Evolutionary conservation across 2,797 vertebrate species (phyloP).

Genomic region (Gymnoscopelus braueri): DNA sequence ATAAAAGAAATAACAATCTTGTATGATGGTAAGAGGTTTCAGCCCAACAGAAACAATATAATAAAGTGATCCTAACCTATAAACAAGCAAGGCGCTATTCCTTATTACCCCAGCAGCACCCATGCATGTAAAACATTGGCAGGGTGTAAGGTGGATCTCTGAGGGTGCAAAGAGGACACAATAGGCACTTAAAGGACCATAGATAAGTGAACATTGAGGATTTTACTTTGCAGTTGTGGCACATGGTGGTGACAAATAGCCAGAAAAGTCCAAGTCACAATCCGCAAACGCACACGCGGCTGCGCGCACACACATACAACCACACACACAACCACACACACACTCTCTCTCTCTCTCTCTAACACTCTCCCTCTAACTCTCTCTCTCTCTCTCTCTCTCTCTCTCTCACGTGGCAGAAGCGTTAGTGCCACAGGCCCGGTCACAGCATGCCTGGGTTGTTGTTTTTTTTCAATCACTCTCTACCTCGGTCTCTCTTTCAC

Average conservation of each 20-base stretch:
- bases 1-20: background rate
- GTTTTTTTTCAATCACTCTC: background rate
- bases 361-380: too few species aligned
- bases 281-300: background rate
- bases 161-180: too few species aligned
- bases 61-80: background rate
- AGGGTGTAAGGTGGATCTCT: too few species aligned
- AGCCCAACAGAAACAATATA: too few species aligned
- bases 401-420: conserved; percentile 37
- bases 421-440: conserved; percentile 26
- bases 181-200: too few species aligned
- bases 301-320: conserved; percentile 2
- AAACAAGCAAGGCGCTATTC: background rate
- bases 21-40: too few species aligned
- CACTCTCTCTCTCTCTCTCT: background rate
- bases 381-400: background rate
- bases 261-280: conserved; percentile 14
- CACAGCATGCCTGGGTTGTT: background rate
- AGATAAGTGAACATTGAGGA: too few species aligned
- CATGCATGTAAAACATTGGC: too few species aligned
- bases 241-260: conserved; percentile 15
- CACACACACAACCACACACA: conserved; percentile 9
- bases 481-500: conserved; percentile 18
- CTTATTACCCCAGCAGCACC: background rate
- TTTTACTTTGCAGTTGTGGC: conserved; percentile 19